Evolutionary conservation across 92 coral and sea anemone genomes (phyloP), one percentile per base, ranked within the genome.

Genomic region (Heliopora coerulea): DNA sequence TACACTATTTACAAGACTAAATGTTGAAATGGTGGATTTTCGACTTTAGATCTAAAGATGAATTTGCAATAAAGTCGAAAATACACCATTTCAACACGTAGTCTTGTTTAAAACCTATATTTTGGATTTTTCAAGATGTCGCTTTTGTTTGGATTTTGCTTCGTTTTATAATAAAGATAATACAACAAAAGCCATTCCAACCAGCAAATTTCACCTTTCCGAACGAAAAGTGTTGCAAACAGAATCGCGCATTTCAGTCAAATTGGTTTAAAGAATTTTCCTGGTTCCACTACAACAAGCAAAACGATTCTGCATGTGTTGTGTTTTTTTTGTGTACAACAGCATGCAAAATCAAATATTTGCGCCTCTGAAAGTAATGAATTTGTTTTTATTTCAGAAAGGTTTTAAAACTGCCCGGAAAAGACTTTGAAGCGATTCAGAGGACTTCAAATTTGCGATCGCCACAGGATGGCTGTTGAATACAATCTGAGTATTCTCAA

Each of bases 211-310:
- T 84, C 65, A 59, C 37, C 20, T 88, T 84, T 81, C 86, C 86
- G 28, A 78, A 69, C 74, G 66, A 26, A 70, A 88, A 27, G 33
- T 56, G 54, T 35, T 80, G 83, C 63, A 56, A 72, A 50, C 80
- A 81, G 79, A 79, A n/a, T n/a, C n/a, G n/a, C n/a, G n/a, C n/a
- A n/a, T n/a, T n/a, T n/a, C n/a, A n/a, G n/a, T n/a, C n/a, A 31
- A 83, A 74, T 56, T 87, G 91, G 91, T 87, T 87, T 60, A 84
- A 31, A 18, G 82, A 84, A 64, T 85, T 65, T 56, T 83, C 89
- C 27, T 88, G 89, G 89, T 67, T 88, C 26, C 93, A 88, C 75
- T 88, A 82, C 75, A 57, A 67, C 42, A 86, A 82, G 39, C 49
- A 83, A 62, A 75, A 39, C 10, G 84, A 88, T 79, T 75, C 87